Percentiles rank a stretch among this genome's conserved stretches.
phyloP scores from a whole-genome alignment of 2,797 vertebrate species.

The Catamblyrhynchus diadema region DNA sequence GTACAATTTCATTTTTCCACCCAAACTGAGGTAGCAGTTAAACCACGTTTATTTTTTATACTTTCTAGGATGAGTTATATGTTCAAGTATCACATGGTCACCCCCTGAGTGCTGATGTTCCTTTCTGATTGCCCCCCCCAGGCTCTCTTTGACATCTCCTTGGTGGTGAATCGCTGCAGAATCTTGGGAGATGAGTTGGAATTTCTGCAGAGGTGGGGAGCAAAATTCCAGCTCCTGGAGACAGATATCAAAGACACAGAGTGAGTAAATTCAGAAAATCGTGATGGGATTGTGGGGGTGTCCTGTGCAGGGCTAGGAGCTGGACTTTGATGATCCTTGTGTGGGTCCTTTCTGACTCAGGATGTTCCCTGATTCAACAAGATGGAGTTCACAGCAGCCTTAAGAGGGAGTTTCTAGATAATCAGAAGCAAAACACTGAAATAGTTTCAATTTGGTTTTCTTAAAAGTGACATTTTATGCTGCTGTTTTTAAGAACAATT shows the following conservation, averaged over 20 bases:
- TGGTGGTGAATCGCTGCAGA: constrained; percentile 71
- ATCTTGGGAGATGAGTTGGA: constrained; percentile 77
- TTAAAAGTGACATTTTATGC: background rate
- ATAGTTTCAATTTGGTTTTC: background rate
- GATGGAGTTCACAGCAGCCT: background rate
- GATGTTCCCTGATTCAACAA: accelerated
- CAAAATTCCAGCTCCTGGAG: constrained; percentile 75
- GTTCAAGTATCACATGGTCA: background rate
- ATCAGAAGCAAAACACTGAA: background rate
- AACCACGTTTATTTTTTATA: background rate
- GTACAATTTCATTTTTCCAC: background rate
- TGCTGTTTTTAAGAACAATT: background rate
- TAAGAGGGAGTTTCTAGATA: background rate
- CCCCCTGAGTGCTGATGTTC: background rate
- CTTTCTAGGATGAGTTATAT: background rate
- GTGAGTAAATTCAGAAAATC: constrained; percentile 60
- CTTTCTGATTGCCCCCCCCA: constrained; percentile 4
- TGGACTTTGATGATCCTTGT: background rate
- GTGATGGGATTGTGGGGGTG: background rate
- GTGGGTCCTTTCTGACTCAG: background rate
- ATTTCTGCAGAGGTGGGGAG: constrained; percentile 78
- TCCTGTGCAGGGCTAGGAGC: background rate
- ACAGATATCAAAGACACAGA: constrained; percentile 60
- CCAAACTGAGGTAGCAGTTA: background rate
- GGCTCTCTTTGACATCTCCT: constrained; percentile 76